Conservation (phyloP, 2,888 invertebrate species). For the Thereva nobilitata region DNA sequence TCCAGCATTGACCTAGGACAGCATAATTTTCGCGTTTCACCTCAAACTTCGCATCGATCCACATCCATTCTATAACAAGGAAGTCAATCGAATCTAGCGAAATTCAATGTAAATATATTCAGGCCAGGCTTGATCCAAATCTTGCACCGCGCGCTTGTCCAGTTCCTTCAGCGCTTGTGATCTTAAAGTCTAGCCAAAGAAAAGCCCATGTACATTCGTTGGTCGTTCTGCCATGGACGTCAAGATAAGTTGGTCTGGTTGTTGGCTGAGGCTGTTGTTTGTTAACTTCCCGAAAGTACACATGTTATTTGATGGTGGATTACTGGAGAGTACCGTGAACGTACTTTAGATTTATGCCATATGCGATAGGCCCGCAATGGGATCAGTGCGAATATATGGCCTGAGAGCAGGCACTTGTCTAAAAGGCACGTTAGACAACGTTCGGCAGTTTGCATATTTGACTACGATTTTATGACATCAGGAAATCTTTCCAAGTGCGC, state of each 20-base stretch:
- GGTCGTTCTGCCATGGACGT: slow-evolving; percentile 11
- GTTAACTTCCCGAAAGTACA: slow-evolving; percentile 16
- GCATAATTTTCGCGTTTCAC: no score
- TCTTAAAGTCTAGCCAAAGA: no score
- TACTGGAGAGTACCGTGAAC: background rate
- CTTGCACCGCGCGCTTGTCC: slow-evolving; percentile 2
- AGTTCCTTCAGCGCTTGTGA: slow-evolving; percentile 8
- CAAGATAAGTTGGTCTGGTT: slow-evolving; percentile 17
- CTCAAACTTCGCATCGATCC: background rate
- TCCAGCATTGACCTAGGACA: no score
- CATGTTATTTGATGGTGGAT: slow-evolving; percentile 11
- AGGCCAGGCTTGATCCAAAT: slow-evolving; percentile 27
- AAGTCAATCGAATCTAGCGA: slow-evolving; percentile 14
- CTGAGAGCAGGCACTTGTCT: slow-evolving; percentile 9
- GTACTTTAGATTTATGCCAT: slow-evolving; percentile 25
- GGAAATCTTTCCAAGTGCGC: slow-evolving; percentile 17
- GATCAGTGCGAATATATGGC: slow-evolving; percentile 27
- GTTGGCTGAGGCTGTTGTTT: slow-evolving; percentile 15
- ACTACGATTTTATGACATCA: slow-evolving; percentile 30
- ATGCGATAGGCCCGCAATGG: slow-evolving; percentile 28
- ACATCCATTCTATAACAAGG: slow-evolving; percentile 24
- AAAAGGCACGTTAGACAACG: slow-evolving; percentile 12
- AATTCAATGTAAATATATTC: slow-evolving; percentile 30
- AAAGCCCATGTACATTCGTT: no score
- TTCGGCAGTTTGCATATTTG: slow-evolving; percentile 30